A percentile compares a stretch with the other conserved stretches of the same genome.
Conservation (phyloP, 1,140 invertebrate species). For the Diorhabda elongata region DNA sequence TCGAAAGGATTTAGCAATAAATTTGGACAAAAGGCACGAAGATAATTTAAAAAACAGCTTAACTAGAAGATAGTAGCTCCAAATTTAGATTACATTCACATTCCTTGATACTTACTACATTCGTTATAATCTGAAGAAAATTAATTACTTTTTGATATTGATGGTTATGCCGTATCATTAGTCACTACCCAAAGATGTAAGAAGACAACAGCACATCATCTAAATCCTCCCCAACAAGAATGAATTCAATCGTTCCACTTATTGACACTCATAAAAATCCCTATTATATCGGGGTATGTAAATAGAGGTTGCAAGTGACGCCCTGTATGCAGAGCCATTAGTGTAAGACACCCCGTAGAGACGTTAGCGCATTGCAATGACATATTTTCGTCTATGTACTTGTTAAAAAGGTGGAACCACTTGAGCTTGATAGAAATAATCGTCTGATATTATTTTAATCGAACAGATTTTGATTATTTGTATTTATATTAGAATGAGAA, state of each 20-base stretch:
- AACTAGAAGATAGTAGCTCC: no score
- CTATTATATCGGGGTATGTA: slow-evolving; percentile 43
- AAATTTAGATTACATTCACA: no score
- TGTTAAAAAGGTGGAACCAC: background rate
- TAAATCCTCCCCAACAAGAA: slow-evolving; percentile 31
- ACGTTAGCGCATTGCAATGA: slow-evolving; percentile 32
- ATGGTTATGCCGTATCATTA: background rate
- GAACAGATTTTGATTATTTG: no score
- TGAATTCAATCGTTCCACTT: slow-evolving; percentile 44
- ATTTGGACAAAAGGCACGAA: no score
- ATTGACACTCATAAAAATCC: slow-evolving; percentile 44
- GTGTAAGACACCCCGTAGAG: slow-evolving; percentile 37
- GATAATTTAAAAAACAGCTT: no score
- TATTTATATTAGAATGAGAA: no score
- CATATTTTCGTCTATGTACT: slow-evolving; percentile 25
- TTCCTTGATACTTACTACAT: no score
- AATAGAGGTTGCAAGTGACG: slow-evolving; percentile 41
- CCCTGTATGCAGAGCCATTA: slow-evolving; percentile 40
- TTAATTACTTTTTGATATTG: no score
- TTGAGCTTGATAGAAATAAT: background rate
- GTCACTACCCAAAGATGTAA: background rate
- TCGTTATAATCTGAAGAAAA: no score
- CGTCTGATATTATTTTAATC: background rate
- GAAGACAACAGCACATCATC: slow-evolving; percentile 24
- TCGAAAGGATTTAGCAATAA: no score